Conservation (phyloP, 2,113 vertebrate genomes). For the Laticauda laticaudata region DNA sequence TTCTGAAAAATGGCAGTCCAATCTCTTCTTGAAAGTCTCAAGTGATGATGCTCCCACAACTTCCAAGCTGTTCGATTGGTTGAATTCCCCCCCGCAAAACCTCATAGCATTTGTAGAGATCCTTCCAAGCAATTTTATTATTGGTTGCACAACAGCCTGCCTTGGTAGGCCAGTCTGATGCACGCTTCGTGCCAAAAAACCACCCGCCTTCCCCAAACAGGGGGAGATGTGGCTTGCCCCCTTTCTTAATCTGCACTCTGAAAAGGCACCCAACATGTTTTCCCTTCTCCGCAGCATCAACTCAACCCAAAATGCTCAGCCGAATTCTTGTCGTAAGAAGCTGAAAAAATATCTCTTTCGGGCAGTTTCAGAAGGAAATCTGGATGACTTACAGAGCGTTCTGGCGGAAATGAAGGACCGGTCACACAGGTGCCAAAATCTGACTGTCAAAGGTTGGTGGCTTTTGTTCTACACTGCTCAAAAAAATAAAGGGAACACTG, state of each 20-base stretch:
- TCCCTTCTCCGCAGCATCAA: conserved; percentile 51
- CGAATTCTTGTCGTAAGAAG: conserved; percentile 59
- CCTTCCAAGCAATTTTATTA: not conserved
- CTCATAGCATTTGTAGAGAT: not conserved
- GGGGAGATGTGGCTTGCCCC: not conserved
- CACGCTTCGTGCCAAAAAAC: not conserved
- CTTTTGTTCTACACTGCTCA: too few species aligned
- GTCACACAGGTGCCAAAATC: conserved; percentile 15
- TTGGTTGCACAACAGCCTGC: not conserved
- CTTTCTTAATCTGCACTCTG: not conserved
- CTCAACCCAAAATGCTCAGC: conserved; percentile 59
- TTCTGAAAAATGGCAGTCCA: too few species aligned
- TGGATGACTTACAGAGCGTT: conserved; percentile 61
- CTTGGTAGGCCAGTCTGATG: not conserved
- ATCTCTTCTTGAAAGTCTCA: too few species aligned
- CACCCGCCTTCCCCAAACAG: not conserved
- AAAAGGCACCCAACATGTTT: not conserved
- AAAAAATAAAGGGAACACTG: too few species aligned
- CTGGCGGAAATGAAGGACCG: conserved; percentile 66
- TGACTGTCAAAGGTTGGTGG: conserved; percentile 58
- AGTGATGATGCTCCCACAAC: too few species aligned
- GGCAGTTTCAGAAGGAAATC: conserved; percentile 70
- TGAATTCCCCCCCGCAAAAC: too few species aligned
- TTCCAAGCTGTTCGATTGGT: too few species aligned
- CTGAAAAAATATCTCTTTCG: conserved; percentile 71